Percentiles rank a stretch among this genome's conserved stretches.
Conservation (phyloP, 2,888 invertebrate genomes). For the Stenichneumon culpator region DNA sequence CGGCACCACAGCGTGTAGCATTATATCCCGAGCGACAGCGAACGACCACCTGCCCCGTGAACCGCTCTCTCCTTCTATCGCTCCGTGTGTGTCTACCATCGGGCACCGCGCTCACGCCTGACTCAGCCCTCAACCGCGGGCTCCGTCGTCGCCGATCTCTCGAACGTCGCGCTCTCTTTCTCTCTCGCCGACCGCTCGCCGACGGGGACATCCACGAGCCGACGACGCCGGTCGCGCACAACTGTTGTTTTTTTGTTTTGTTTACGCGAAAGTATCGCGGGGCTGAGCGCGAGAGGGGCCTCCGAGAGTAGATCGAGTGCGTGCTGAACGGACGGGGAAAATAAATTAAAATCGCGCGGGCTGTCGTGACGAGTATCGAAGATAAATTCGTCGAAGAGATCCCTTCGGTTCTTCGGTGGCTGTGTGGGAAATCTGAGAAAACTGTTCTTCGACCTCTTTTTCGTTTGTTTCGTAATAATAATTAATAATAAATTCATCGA, state of each 20-base stretch:
- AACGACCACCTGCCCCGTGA: slow-evolving; percentile 72
- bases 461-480: not conserved
- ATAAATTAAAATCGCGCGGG: no score
- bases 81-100: not conserved
- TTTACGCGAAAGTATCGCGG: no score
- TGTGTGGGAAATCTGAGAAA: not conserved
- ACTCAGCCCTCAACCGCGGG: not conserved
- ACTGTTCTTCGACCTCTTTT: not conserved
- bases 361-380: not conserved
- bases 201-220: no score
- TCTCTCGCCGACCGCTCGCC: no score
- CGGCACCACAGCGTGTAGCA: slow-evolving; percentile 84
- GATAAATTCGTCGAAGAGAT: no score
- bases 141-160: slow-evolving; percentile 1
- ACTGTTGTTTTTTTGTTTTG: no score
- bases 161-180: not conserved
- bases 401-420: no score
- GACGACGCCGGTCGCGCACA: no score
- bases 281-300: no score
- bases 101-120: not conserved
- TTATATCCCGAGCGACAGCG: slow-evolving; percentile 73
- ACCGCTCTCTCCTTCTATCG: slow-evolving; percentile 49
- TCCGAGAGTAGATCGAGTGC: no score
- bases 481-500: not conserved
- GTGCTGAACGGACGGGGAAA: no score